phyloP scores from a whole-genome alignment of 2,888 invertebrate species.

The Rhagophthalmus giganteus region DNA sequence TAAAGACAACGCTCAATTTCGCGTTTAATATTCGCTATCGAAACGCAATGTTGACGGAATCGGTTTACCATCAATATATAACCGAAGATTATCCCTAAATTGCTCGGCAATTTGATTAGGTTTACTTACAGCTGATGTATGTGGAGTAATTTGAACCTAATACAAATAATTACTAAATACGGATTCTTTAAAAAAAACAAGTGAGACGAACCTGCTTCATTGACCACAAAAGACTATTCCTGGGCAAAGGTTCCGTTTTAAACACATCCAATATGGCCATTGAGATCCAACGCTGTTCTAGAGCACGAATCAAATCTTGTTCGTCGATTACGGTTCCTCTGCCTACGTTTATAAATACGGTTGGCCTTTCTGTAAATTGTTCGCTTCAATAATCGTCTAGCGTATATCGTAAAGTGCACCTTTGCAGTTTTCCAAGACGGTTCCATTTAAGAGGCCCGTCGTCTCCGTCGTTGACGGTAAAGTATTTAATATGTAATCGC shows the following conservation, averaged over 20 bases:
- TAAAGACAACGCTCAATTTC: no score
- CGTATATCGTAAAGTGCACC: no score
- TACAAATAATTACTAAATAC: neutral
- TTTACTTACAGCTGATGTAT: constrained; percentile 53
- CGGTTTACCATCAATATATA: constrained; percentile 48
- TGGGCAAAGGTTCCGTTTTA: constrained; percentile 58
- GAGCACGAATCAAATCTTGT: constrained; percentile 56
- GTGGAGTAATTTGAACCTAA: constrained; percentile 57
- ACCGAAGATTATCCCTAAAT: constrained; percentile 55
- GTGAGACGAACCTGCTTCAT: constrained; percentile 53
- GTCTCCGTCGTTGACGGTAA: constrained; percentile 60
- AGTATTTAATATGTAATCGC: constrained; percentile 61
- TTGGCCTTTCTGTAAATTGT: constrained; percentile 44
- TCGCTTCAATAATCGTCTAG: no score
- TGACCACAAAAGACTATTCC: constrained; percentile 57
- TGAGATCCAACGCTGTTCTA: constrained; percentile 59
- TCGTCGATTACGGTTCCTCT: constrained; percentile 61
- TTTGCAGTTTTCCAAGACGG: constrained; percentile 56
- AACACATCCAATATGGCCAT: constrained; percentile 63
- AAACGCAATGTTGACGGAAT: constrained; percentile 52
- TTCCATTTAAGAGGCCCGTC: constrained; percentile 56
- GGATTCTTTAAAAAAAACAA: neutral
- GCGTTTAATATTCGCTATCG: constrained; percentile 52
- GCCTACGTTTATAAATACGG: constrained; percentile 64
- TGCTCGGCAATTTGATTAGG: constrained; percentile 55